Conservation (phyloP, 2,888 invertebrate genomes). For the Poecilus cupreus region DNA sequence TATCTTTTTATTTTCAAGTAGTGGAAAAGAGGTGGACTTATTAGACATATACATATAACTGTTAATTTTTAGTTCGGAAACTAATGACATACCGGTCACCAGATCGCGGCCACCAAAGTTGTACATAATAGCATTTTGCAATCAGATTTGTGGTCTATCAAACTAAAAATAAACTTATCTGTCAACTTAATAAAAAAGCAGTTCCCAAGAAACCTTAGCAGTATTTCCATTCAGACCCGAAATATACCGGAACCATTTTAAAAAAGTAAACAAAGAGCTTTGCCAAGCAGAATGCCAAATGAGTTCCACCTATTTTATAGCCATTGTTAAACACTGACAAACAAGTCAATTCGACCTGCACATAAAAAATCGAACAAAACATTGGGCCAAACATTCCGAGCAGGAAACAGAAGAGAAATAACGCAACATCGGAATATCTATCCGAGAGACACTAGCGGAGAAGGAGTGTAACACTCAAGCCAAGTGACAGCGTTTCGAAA, state of each 20-base stretch:
- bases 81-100: too few species aligned
- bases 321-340: conserved; percentile 39
- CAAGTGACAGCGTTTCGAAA: conserved; percentile 24
- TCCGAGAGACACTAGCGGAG: background rate
- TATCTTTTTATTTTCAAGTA: too few species aligned
- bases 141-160: too few species aligned
- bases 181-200: too few species aligned
- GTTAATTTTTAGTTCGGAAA: too few species aligned
- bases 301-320: conserved; percentile 27
- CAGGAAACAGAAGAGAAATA: background rate
- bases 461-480: background rate
- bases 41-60: too few species aligned
- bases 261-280: conserved; percentile 26
- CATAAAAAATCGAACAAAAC: conserved; percentile 39
- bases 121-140: too few species aligned
- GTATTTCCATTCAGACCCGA: background rate
- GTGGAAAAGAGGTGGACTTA: too few species aligned
- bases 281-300: conserved; percentile 4
- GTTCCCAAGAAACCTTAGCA: background rate
- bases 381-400: background rate
- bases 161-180: too few species aligned
- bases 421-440: background rate
- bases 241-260: background rate
- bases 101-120: too few species aligned
- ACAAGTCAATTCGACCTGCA: conserved; percentile 38